Evolutionary conservation across 2,113 vertebrate genomes (phyloP), one percentile per base, ranked within the genome.

Genomic region (Oryzias curvinotus): DNA sequence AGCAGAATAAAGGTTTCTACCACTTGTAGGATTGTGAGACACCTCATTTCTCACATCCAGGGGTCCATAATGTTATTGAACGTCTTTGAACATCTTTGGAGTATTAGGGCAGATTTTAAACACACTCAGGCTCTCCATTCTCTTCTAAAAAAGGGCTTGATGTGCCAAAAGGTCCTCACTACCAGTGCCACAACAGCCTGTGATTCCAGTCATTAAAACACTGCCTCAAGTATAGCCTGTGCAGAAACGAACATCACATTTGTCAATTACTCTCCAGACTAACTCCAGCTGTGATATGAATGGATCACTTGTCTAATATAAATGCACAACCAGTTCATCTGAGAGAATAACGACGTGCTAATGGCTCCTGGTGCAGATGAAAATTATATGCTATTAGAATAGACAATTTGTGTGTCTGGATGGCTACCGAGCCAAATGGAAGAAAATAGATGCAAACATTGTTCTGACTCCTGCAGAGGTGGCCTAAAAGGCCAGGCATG

Each of bases 211-310:
- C 49, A 60, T 64, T 70, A 67, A 75, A 77, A 75, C 26, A 36
- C 65, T 47, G 68, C 43, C 75, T 62, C 19, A 36, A 77, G 61
- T 67, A 65, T 52, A 50, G 62, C n/a, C 49, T 2, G 43, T 54
- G 56, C 68, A 53, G 5, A 52, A 69, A 54, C 7, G 19, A 59
- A 58, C 36, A 52, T 26, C 55, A 71, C 79, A 83, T 78, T 65
- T 84, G 72, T 73, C 72, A 77, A 72, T 76, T 23, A 65, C 70
- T 62, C 68, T 43, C 55, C 16, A 25, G 53, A 70, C 64, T 57
- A 55, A 66, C 73, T 84, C 73, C 75, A 83, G 78, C 75, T 82
- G 73, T 19, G n/a, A 48, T 41, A 5, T 70, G 73, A 80, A 80
- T 70, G 73, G 73, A 71, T 76, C 62, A 64, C 71, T 78, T 54